phyloP scores from a whole-genome alignment of 92 coral and sea anemone species.

The Siderastrea radians region DNA sequence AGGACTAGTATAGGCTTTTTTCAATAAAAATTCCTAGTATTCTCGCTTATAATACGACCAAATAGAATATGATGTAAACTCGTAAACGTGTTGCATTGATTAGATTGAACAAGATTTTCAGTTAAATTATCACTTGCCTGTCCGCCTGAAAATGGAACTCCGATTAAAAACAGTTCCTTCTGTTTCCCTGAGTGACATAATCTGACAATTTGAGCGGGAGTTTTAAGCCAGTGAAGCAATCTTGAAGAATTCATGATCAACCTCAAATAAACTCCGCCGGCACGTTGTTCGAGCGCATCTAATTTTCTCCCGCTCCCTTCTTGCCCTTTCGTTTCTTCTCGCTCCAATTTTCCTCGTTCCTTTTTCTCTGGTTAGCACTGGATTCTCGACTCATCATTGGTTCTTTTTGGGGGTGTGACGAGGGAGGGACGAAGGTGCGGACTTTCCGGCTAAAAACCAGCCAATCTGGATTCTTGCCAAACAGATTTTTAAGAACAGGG shows the following conservation, averaged over 20 bases:
- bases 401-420: background rate
- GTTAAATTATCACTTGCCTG: slow-evolving; percentile 59
- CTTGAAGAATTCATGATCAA: background rate
- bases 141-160: slow-evolving; percentile 90
- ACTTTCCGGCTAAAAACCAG: background rate
- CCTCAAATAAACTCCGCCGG: too few species aligned
- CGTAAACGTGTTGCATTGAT: too few species aligned
- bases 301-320: background rate
- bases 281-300: background rate
- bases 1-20: too few species aligned
- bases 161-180: slow-evolving; percentile 56
- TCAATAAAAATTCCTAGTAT: too few species aligned
- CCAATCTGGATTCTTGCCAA: background rate
- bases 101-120: too few species aligned
- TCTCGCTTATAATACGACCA: too few species aligned
- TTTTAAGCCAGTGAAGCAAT: background rate
- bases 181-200: slow-evolving; percentile 8
- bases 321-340: background rate
- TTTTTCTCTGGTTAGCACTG: background rate
- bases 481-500: background rate
- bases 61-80: too few species aligned
- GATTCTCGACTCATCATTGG: background rate
- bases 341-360: slow-evolving; percentile 1
- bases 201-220: background rate
- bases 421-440: background rate